Evolutionary conservation across 2,797 vertebrate genomes (phyloP).

Genomic region (Loriculus beryllinus): DNA sequence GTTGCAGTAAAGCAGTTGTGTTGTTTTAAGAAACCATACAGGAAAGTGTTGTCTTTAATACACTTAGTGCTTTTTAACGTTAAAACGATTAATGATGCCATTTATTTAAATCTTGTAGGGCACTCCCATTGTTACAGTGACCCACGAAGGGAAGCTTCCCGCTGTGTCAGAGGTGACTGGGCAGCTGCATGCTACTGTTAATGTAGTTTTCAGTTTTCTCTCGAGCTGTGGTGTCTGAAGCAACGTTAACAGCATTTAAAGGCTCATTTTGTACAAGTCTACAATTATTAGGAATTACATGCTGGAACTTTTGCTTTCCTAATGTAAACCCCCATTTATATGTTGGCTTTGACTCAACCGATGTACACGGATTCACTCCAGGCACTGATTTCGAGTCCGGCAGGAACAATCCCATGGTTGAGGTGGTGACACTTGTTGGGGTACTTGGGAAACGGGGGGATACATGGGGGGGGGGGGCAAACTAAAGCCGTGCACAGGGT

Average conservation of each 20-base stretch:
- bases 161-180: neutral
- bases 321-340: too few species aligned
- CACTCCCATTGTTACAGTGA: neutral
- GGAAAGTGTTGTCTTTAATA: neutral
- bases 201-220: neutral
- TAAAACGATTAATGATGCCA: neutral
- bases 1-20: neutral
- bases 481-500: neutral
- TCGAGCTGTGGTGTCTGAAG: neutral
- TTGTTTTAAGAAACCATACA: neutral
- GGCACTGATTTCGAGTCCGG: too few species aligned
- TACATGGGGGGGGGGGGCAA: neutral
- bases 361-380: accelerated
- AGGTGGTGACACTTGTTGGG: neutral
- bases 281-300: neutral
- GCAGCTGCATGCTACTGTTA: neutral
- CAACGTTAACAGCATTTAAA: neutral
- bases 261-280: neutral
- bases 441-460: accelerated
- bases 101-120: neutral
- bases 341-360: neutral
- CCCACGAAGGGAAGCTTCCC: neutral
- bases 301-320: neutral
- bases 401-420: accelerated
- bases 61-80: neutral